A percentile compares a stretch with the other conserved stretches of the same genome.
Evolutionary conservation across 2,888 invertebrate genomes (phyloP).

Genomic region (Tachina grossa): DNA sequence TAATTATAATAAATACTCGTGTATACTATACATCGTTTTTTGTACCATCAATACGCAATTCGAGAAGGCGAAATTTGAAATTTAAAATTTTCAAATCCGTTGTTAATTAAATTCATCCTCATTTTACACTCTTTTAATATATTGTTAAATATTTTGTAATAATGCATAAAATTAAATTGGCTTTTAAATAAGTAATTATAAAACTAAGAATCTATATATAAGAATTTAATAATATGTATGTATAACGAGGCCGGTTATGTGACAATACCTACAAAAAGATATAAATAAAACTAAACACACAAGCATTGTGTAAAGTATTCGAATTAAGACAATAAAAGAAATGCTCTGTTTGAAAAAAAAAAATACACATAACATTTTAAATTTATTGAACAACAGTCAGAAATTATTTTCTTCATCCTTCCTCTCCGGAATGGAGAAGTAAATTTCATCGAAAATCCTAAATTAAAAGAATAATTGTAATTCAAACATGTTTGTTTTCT

Average conservation of each 20-base stretch:
- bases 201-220: constrained; percentile 30
- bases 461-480: too few relatives aligned
- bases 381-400: background rate
- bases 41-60: constrained; percentile 14
- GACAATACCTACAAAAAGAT: constrained; percentile 69
- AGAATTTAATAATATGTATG: constrained; percentile 34
- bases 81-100: constrained; percentile 21
- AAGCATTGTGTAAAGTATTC: background rate
- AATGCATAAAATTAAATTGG: constrained; percentile 35
- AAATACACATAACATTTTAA: background rate
- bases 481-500: background rate
- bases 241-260: constrained; percentile 73
- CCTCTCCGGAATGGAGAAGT: too few relatives aligned
- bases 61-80: background rate
- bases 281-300: constrained; percentile 7
- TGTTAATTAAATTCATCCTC: constrained; percentile 22
- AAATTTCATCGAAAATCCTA: too few relatives aligned
- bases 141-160: constrained; percentile 57
- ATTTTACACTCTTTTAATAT: constrained; percentile 9
- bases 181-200: constrained; percentile 44
- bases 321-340: constrained; percentile 26
- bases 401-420: background rate
- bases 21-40: constrained; percentile 23
- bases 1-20: constrained; percentile 47
- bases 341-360: background rate